Evolutionary conservation across 1,140 invertebrate genomes (phyloP).

Genomic region (Polypedilum pembai): DNA sequence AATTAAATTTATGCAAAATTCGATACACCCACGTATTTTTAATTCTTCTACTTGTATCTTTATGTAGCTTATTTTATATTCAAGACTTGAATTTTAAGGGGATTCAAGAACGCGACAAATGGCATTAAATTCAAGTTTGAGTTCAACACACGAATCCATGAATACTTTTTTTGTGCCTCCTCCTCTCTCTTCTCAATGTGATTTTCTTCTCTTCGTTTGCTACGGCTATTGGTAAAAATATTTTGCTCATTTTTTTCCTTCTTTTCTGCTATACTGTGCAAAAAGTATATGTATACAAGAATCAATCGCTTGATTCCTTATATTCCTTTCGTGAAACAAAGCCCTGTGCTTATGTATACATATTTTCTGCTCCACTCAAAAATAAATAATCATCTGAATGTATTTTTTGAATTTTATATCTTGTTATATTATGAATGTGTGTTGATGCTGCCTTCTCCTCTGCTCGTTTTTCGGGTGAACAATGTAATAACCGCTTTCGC

Average conservation of each 20-base stretch:
- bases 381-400: not conserved
- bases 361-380: not conserved
- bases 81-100: not conserved
- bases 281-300: not conserved
- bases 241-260: not conserved
- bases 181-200: not conserved
- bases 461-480: not conserved
- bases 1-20: conserved; percentile 1
- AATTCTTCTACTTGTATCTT: not conserved
- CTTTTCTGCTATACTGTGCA: not conserved
- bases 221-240: not conserved
- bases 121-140: not conserved
- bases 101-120: not conserved
- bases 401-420: conserved; percentile 1
- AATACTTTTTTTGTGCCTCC: not conserved
- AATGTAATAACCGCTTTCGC: not conserved
- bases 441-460: not conserved
- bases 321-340: conserved; percentile 3
- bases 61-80: not conserved
- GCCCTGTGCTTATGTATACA: not conserved
- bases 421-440: not conserved
- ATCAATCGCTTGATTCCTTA: conserved; percentile 4
- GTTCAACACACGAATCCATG: conserved; percentile 5
- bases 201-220: not conserved
- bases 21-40: not conserved